Percentiles rank a stretch among this genome's conserved stretches.
phyloP scores from a whole-genome alignment of 2,113 vertebrate genomes.

The human (Homo sapiens) region GRCh38 chr1:93016001-93016500 shows the following conservation, averaged over 20 bases:
- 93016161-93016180: not conserved
- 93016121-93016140: not conserved
- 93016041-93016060: not conserved
- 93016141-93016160: slow-evolving; percentile 1
- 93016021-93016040: not conserved
- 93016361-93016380: not conserved
- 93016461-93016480: not conserved
- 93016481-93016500: not conserved
- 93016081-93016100: not conserved
- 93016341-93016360: not conserved
- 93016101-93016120: slow-evolving; percentile 10
- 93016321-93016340: not conserved
- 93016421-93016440: not conserved
- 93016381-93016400: not conserved
- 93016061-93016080: not conserved
- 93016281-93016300: not conserved
- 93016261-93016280: not conserved
- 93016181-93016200: not conserved
- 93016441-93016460: not conserved
- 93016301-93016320: not conserved
- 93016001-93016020: not conserved
- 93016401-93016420: not conserved
- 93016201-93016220: not conserved
- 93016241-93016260: not conserved
- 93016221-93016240: not conserved